phyloP scores from a whole-genome alignment of 2,888 invertebrate species.

The Epinotia bilunana region DNA sequence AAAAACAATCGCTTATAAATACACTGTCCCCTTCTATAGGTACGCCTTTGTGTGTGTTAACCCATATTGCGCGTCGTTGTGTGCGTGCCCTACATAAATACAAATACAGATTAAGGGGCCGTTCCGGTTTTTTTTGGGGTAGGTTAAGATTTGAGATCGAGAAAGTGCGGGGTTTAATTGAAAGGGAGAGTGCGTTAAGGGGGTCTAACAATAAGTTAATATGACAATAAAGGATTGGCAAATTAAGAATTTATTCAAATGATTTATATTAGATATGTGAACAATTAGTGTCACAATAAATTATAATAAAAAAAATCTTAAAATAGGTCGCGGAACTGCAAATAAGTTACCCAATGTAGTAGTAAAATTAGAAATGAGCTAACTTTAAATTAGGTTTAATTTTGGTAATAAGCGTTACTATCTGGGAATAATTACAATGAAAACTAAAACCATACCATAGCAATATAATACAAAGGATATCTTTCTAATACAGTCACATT shows the following conservation, averaged over 20 bases:
- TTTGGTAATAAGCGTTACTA: no score
- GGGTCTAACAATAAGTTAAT: not conserved
- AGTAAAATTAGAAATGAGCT: no score
- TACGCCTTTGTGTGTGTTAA: slow-evolving; percentile 61
- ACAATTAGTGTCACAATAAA: no score
- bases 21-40: slow-evolving; percentile 56
- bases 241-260: no score
- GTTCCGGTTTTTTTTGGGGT: slow-evolving; percentile 22
- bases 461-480: not conserved
- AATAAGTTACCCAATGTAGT: no score
- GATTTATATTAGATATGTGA: no score
- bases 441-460: not conserved
- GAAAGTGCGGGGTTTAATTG: slow-evolving; percentile 3
- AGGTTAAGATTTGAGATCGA: slow-evolving; percentile 26
- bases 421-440: no score
- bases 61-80: slow-evolving; percentile 67
- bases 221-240: not conserved
- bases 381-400: no score
- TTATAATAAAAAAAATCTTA: no score
- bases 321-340: no score
- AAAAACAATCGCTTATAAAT: slow-evolving; percentile 48
- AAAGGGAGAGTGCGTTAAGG: slow-evolving; percentile 16
- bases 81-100: slow-evolving; percentile 79
- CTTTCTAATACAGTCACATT: not conserved
- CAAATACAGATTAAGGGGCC: slow-evolving; percentile 53